Percentiles rank a stretch among this genome's conserved stretches.
Evolutionary conservation across 2,888 invertebrate genomes (phyloP).

Genomic region (Caenorhabditis sp.): DNA sequence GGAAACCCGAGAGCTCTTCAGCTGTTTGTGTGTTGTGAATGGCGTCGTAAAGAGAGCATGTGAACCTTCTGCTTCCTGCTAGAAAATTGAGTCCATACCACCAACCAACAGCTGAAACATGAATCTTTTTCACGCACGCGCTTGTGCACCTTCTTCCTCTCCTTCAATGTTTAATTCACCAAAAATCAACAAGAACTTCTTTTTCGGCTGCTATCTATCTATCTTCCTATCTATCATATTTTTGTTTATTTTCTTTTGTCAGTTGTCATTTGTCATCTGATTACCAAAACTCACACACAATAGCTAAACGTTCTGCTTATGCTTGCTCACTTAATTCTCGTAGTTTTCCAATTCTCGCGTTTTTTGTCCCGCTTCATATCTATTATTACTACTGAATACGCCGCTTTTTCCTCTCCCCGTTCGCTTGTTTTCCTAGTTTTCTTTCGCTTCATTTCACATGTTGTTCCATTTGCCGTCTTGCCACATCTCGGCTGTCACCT

Average conservation of each 20-base stretch:
- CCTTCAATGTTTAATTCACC: background rate
- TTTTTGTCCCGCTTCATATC: too few relatives aligned
- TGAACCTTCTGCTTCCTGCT: background rate
- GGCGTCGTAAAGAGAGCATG: constrained; percentile 4
- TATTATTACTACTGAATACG: constrained; percentile 7
- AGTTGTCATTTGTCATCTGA: too few relatives aligned
- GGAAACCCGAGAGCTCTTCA: constrained; percentile 34
- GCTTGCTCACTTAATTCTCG: too few relatives aligned
- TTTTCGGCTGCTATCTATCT: too few relatives aligned
- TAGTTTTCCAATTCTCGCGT: too few relatives aligned
- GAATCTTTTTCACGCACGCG: background rate
- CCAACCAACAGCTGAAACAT: background rate
- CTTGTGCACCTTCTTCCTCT: background rate
- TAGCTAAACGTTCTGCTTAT: too few relatives aligned
- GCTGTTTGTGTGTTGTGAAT: constrained; percentile 17
- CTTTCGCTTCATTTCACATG: constrained; percentile 31
- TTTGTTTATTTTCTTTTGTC: background rate
- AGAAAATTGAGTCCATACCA: too few relatives aligned
- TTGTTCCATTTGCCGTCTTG: constrained; percentile 16
- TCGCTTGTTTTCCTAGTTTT: constrained; percentile 44
- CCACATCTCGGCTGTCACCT: constrained; percentile 11
- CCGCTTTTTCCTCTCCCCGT: constrained; percentile 13
- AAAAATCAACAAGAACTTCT: constrained; percentile 1
- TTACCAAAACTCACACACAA: too few relatives aligned
- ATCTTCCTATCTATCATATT: background rate